Evolutionary conservation across 2,888 invertebrate genomes (phyloP).

Genomic region (Hypolimnas misippus): DNA sequence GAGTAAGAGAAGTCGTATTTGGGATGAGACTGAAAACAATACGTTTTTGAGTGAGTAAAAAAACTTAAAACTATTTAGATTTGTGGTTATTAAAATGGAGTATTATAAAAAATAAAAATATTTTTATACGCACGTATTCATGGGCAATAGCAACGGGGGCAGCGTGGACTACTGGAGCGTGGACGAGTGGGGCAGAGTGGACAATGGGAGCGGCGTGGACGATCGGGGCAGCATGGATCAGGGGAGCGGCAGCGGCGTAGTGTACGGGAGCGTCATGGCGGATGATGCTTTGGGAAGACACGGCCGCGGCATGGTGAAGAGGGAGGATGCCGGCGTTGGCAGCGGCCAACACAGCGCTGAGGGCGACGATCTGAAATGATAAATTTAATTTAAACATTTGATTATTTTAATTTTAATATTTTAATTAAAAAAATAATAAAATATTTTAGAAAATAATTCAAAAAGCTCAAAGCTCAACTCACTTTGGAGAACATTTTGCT

Average conservation of each 20-base stretch:
- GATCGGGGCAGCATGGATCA: conserved; percentile 58
- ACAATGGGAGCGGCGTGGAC: conserved; percentile 63
- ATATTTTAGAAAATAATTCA: conserved; percentile 5
- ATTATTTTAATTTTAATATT: too few species aligned
- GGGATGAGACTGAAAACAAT: conserved; percentile 77
- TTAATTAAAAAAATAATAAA: too few species aligned
- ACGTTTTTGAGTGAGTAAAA: neutral
- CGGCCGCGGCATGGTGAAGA: conserved; percentile 69
- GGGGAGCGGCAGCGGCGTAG: conserved; percentile 57
- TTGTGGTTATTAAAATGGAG: too few species aligned
- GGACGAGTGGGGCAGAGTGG: conserved; percentile 64
- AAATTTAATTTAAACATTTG: too few species aligned
- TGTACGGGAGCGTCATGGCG: conserved; percentile 74
- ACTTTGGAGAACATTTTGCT: conserved; percentile 83
- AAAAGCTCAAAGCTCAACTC: conserved; percentile 52
- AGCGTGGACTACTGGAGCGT: conserved; percentile 58
- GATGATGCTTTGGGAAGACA: conserved; percentile 80
- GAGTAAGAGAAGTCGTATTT: conserved; percentile 86
- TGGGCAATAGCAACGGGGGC: conserved; percentile 58
- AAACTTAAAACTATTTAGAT: too few species aligned
- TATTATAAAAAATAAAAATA: neutral
- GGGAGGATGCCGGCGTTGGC: conserved; percentile 83
- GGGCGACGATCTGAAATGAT: conserved; percentile 65
- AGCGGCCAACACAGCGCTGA: conserved; percentile 78
- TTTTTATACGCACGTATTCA: conserved; percentile 64